Evolutionary conservation across 2,113 vertebrate species (phyloP).

Genomic region (Mus spicilegus): DNA sequence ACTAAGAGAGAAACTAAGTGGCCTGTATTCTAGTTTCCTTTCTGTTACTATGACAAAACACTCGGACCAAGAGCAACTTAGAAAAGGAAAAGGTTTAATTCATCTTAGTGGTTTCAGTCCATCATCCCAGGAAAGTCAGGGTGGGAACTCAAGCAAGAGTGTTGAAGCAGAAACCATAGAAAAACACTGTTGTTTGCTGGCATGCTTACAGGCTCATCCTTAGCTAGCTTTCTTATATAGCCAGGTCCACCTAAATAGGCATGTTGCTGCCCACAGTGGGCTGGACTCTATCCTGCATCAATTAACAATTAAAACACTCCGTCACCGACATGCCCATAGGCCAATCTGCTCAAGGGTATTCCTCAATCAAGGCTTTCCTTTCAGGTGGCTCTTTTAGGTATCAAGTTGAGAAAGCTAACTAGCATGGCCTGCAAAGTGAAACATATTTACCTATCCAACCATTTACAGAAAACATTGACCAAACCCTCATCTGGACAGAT

Average conservation of each 20-base stretch:
- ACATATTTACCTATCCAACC: neutral
- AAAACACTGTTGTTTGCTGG: neutral
- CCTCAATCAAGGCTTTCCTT: neutral
- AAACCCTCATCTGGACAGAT: neutral
- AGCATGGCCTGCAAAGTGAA: neutral
- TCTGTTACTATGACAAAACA: neutral
- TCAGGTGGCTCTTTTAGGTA: neutral
- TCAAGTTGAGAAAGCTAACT: neutral
- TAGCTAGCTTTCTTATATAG: neutral
- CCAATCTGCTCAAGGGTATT: neutral
- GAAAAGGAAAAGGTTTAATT: too few relatives aligned
- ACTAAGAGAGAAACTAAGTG: neutral
- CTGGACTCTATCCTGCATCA: neutral
- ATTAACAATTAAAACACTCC: neutral
- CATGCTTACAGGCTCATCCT: neutral
- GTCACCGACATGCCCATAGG: neutral
- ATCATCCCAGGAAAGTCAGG: neutral
- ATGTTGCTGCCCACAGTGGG: neutral
- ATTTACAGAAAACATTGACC: neutral
- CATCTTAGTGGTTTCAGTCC: neutral
- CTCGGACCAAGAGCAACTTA: neutral
- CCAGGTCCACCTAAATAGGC: neutral
- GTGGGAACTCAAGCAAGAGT: neutral
- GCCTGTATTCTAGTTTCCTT: neutral
- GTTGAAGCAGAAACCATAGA: neutral